phyloP scores from a whole-genome alignment of 2,888 invertebrate genomes.

The Trissonchulus latispiculum region DNA sequence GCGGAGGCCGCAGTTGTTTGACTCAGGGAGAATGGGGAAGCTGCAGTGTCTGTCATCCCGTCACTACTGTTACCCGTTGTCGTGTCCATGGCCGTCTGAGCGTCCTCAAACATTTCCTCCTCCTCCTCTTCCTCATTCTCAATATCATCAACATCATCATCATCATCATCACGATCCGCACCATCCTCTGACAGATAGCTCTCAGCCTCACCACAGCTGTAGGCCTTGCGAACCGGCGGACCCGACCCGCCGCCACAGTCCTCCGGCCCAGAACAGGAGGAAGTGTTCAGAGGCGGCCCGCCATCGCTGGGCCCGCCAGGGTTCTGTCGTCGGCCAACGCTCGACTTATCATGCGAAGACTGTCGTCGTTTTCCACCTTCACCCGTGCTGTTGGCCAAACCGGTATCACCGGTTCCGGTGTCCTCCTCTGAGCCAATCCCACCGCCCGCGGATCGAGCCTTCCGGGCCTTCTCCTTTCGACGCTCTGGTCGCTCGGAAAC shows the following conservation, averaged over 20 bases:
- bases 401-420: neutral
- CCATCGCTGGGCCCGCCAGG: neutral
- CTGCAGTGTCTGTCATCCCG: too few relatives aligned
- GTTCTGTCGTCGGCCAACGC: too few relatives aligned
- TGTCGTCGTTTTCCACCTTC: too few relatives aligned
- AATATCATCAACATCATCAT: too few relatives aligned
- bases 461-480: neutral
- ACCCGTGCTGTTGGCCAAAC: neutral
- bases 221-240: neutral
- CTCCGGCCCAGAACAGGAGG: too few relatives aligned
- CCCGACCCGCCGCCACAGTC: neutral
- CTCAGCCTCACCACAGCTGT: constrained; percentile 13
- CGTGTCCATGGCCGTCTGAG: neutral
- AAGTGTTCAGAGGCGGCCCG: neutral
- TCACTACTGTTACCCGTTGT: too few relatives aligned
- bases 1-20: too few relatives aligned
- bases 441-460: neutral
- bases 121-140: neutral
- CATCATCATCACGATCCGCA: neutral
- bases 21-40: too few relatives aligned
- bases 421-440: neutral
- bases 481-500: too few relatives aligned
- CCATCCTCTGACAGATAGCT: constrained; percentile 6
- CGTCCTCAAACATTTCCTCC: constrained; percentile 5
- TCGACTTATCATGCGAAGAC: too few relatives aligned